Evolutionary conservation across 2,113 vertebrate genomes (phyloP), one percentile per base, ranked within the genome.

Genomic region (Corvus moneduloides): DNA sequence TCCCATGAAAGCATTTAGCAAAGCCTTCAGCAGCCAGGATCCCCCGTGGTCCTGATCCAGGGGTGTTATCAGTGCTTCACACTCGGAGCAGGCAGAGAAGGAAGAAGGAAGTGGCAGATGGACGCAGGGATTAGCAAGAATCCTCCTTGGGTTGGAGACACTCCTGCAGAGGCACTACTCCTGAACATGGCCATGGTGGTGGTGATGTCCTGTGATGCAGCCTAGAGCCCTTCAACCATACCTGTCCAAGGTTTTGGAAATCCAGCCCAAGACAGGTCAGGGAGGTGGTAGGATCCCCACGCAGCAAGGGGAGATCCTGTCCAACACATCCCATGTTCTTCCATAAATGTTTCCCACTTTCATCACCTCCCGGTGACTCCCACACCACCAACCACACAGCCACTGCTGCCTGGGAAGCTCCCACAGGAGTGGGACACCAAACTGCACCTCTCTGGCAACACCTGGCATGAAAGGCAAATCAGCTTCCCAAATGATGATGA

Each of bases 21-120:
- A 16, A 59, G 77, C 44, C 15, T 7, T n/a, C 54, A 59, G 81
- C 55, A 39, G 89, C 44, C 5, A 5, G 78, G 66, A 52, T 61
- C 35, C 30, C 32, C 35, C 16, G 0, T 0, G 7, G 43, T 17
- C 28, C 46, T 4, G 20, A 11, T 13, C 10, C 18, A 30, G 35
- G n/a, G 18, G 5, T 20, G 64, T 5, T 10, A 6, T 4, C 41
- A 35, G 63, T 3, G 16, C 30, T 71, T 41, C 77, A 37, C 75
- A 14, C 74, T 32, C 1, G 0, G 37, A n/a, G 71, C 43, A 9
- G 51, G 37, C 44, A 88, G 44, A 76, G 43, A 10, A 10, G 4
- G 9, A 9, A 86, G 11, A 18, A 37, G 13, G 11, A 43, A 43
- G 39, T 0, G 2, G 41, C 24, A 39, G 11, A n/a, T 0, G 0